Evolutionary conservation across 2,113 vertebrate genomes (phyloP).

Genomic region (Carollia perspicillata): DNA sequence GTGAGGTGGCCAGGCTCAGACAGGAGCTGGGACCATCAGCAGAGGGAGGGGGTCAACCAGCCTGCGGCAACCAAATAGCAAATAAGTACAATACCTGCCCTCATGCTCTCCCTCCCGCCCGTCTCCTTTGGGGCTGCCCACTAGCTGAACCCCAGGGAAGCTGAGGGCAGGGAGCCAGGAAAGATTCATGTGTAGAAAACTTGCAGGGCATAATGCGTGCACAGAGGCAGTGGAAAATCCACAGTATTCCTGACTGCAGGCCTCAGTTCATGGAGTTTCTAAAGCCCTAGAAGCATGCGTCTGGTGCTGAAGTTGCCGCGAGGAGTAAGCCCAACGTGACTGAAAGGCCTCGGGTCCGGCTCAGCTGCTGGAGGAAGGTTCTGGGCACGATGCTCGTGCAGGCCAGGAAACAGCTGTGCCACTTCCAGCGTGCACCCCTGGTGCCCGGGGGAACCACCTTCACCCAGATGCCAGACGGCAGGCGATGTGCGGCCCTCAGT

Average conservation of each 20-base stretch:
- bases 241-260: neutral
- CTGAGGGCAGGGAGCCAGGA: neutral
- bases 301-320: neutral
- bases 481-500: neutral
- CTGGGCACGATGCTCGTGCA: neutral
- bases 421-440: rapidly evolving
- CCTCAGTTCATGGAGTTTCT: neutral
- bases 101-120: neutral
- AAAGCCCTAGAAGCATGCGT: neutral
- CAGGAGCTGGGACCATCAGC: neutral
- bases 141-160: neutral
- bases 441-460: neutral
- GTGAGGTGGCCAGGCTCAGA: neutral
- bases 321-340: neutral
- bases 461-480: neutral
- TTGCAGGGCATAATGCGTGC: rapidly evolving
- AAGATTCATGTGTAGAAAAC: rapidly evolving
- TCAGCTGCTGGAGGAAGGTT: neutral
- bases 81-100: neutral
- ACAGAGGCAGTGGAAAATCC: rapidly evolving
- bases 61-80: rapidly evolving
- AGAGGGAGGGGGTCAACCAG: neutral
- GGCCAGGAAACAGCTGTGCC: rapidly evolving
- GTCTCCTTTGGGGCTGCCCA: neutral
- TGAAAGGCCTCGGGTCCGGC: neutral